Evolutionary conservation across 2,113 vertebrate genomes (phyloP), one percentile per base, ranked within the genome.

Genomic region (Cinclus cinclus): DNA sequence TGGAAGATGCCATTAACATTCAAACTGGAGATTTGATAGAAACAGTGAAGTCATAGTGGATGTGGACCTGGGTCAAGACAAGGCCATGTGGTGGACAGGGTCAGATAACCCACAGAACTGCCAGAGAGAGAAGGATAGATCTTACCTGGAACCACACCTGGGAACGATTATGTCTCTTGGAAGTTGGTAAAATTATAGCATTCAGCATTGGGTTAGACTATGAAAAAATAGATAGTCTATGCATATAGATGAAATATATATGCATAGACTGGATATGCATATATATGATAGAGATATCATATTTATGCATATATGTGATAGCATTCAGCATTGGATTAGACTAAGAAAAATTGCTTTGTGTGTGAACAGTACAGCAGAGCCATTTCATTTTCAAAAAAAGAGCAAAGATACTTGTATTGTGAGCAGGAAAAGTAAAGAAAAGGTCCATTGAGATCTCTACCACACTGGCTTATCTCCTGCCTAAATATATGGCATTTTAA

Each of bases 81-180:
- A 86, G 20, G 17, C 10, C 12, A 6, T 31, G 28, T n/a, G 23
- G 13, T 50, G 20, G 11, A 10, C 35, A 70, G 27, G 19, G 33
- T 17, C 30, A 14, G 7, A 27, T 52, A 47, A 79, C 10, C 31
- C 27, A 21, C 58, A 69, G 27, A 69, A 25, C 10, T 37, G 25
- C 9, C 35, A 55, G 28, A 15, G 0, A 2, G 4, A 4, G 22
- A 44, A 53, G 30, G 16, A 33, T 3, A 47, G 31, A 33, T 3
- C 37, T 53, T 42, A 44, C 27, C 35, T 18, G 23, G 12, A 16
- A 18, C 16, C 30, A 39, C 13, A 12, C 3, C 14, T 37, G 8
- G n/a, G 13, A 78, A 44, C 30, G 18, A 47, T 42, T 25, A 6
- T 28, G 27, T n/a, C 6, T 24, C 46, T 52, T 44, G 17, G 70